Evolutionary conservation across 2,113 vertebrate genomes (phyloP), one percentile per base, ranked within the genome.

Genomic region (Dasyprocta punctata): DNA sequence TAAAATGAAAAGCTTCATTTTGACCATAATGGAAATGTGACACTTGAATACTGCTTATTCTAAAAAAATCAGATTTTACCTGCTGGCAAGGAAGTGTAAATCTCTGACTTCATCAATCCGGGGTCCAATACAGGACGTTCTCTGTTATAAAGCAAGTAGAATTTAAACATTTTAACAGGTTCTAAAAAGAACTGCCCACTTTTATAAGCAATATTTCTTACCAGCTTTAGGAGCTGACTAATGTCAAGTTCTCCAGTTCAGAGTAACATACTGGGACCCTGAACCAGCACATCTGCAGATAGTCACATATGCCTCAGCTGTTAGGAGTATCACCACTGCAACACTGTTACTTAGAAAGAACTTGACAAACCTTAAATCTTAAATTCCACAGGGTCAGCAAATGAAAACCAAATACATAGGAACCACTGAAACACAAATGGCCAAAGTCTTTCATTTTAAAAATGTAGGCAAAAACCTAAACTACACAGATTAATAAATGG

Each of bases 141-240:
- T 96, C 98, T 99, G 97, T 93, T 98, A 97, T 38, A 97, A 97
- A 98, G 86, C 85, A 86, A 98, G 97, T 77, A 98, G 71, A 97
- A 65, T 92, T 97, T 73, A 90, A 92, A 96, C 61, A 84, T 89
- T 77, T 26, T 58, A 88, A 90, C 65, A 80, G 26, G 71, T 67
- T 90, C 52, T 56, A 77, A 47, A 20, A 16, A 95, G 26, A 93
- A 85, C 44, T n/a, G 69, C 6, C n/a, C 17, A 61, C 1, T 82
- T 89, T 12, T 67, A 28, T 86, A 85, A 90, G 90, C 26, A 77
- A n/a, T 65, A 92, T 24, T 38, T 13, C 86, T 24, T 61, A 65
- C 0, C 47, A 87, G 49, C 65, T 71, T 85, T 77, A 75, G 73
- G 14, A 86, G 80, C 26, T 87, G 33, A 75, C 86, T 20, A 86